Percentiles rank a stretch among this genome's conserved stretches.
Conservation (phyloP, 1,140 invertebrate genomes). For the Brachionus rubens region DNA sequence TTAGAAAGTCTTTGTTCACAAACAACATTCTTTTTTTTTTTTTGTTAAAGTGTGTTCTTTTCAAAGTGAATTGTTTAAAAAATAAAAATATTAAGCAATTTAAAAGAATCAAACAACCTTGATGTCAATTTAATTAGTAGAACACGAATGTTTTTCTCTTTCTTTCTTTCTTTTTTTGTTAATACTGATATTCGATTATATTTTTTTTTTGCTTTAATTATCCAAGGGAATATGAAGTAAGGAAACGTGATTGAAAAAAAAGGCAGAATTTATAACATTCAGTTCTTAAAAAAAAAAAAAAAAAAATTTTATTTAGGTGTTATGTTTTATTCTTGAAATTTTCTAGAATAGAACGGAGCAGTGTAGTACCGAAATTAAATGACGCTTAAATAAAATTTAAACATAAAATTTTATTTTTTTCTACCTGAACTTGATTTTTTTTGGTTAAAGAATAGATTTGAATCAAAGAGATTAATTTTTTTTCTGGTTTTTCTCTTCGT, state of each 20-base stretch:
- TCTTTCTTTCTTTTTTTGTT: too few species aligned
- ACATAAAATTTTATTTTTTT: background rate
- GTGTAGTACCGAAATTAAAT: background rate
- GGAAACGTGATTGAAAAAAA: slow-evolving; percentile 28
- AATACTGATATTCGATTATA: background rate
- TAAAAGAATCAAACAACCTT: background rate
- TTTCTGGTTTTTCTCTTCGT: background rate
- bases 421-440: background rate
- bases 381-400: background rate
- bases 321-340: background rate
- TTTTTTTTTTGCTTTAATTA: slow-evolving; percentile 20
- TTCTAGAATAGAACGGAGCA: background rate
- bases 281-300: slow-evolving; percentile 1
- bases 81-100: background rate
- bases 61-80: too few species aligned
- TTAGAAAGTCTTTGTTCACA: background rate
- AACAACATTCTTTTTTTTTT: background rate
- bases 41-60: background rate
- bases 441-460: background rate
- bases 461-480: background rate
- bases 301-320: background rate
- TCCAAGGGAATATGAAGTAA: slow-evolving; percentile 28
- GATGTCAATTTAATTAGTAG: background rate
- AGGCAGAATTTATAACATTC: too few species aligned
- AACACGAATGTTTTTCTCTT: background rate